These are phyloP conservation scores for Rotaria sp. DNA, from an alignment of 2,888 invertebrate genomes.

Conservation along the genomic window DNA sequence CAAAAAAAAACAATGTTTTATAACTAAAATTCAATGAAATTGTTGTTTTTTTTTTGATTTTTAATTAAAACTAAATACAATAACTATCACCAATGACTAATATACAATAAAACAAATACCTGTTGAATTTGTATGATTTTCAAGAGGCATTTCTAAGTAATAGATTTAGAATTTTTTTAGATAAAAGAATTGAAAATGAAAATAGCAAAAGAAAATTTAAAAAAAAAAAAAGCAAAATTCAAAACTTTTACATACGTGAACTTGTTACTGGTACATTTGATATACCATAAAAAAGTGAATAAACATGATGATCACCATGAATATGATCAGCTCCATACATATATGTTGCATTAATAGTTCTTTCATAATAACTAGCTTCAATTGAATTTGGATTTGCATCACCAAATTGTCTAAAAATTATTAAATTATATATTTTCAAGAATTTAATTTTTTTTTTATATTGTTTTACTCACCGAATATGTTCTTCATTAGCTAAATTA, in stretches of 20 bases:
- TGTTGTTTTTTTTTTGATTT: not conserved
- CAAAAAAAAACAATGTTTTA: not conserved
- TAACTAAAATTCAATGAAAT: not conserved
- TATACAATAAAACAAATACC: not conserved
- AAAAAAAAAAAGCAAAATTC: not conserved
- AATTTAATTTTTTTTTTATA: not conserved
- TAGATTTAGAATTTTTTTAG: not conserved
- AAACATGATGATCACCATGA: not conserved
- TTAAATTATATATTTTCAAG: not conserved
- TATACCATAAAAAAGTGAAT: conserved; percentile 7
- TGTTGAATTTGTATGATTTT: not conserved
- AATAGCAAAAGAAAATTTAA: not conserved
- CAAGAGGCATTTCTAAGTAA: not conserved
- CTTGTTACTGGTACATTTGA: not conserved
- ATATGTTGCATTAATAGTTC: conserved; percentile 24
- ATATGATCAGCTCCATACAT: not conserved
- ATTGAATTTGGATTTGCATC: conserved; percentile 21
- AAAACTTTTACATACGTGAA: not conserved
- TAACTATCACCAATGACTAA: not conserved
- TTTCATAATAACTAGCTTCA: conserved; percentile 14
- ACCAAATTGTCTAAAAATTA: not conserved
- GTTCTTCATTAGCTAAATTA: conserved; percentile 12
- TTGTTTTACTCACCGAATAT: not conserved
- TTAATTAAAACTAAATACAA: not conserved
- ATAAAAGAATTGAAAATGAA: not conserved